Conservation (phyloP, 2,113 vertebrate genomes). For the Thoracochromis brauschi region DNA sequence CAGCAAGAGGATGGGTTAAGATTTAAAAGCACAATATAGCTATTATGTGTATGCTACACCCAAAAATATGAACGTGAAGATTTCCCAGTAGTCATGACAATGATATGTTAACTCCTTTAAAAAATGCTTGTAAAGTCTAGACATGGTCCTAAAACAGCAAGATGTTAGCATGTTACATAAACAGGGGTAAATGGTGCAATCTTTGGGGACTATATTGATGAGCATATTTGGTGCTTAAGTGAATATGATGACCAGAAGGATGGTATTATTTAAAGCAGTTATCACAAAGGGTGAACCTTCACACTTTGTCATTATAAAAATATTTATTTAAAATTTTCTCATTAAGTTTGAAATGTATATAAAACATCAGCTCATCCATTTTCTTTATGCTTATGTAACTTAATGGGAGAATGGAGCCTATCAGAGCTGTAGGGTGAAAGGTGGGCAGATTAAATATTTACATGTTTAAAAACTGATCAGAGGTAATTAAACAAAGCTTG, state of each 20-base stretch:
- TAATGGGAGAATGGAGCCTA: neutral
- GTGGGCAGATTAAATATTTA: neutral
- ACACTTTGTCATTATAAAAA: neutral
- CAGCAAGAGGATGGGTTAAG: neutral
- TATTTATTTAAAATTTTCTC: neutral
- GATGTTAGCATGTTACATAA: neutral
- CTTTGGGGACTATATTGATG: neutral
- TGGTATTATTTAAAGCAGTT: neutral
- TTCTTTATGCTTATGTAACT: neutral
- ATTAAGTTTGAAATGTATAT: rapidly evolving
- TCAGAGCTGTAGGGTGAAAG: neutral
- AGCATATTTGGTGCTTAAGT: neutral
- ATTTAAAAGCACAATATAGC: neutral
- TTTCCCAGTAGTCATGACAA: neutral
- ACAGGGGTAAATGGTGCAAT: neutral
- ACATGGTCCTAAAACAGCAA: neutral
- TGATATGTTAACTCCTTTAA: neutral
- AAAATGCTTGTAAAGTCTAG: neutral
- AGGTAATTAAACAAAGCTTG: neutral
- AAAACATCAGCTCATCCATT: neutral
- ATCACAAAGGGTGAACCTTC: neutral
- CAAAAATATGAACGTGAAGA: neutral
- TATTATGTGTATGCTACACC: neutral
- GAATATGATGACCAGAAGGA: neutral
- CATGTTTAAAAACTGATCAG: neutral